Percentiles rank a stretch among this genome's conserved stretches.
phyloP scores from a whole-genome alignment of 2,113 vertebrate species.

The Opisthocomus hoazin region DNA sequence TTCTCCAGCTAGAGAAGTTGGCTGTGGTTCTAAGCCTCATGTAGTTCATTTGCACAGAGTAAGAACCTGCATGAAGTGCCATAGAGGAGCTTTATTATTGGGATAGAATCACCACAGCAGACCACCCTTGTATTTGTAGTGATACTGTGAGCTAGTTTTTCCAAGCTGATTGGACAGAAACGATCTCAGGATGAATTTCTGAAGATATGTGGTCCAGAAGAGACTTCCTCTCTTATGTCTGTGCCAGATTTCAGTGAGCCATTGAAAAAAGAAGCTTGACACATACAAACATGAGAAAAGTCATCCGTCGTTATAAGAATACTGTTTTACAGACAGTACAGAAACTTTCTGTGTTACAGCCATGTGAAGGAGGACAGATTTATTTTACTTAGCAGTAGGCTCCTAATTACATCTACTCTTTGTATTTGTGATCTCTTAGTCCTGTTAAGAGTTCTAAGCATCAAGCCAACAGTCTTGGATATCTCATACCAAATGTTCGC shows the following conservation, averaged over 20 bases:
- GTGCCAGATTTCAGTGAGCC: not conserved
- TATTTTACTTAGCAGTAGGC: not conserved
- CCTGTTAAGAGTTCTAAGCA: not conserved
- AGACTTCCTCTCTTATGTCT: not conserved
- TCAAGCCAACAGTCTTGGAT: not conserved
- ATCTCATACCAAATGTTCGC: not conserved
- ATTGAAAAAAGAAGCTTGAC: not conserved
- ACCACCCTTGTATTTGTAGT: not conserved
- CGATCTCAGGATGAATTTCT: not conserved
- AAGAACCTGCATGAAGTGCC: not conserved
- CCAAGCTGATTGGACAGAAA: not conserved
- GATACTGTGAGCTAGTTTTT: not conserved
- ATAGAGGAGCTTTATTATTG: not conserved
- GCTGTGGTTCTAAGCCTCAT: not conserved
- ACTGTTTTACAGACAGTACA: not conserved
- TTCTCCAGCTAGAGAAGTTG: not conserved
- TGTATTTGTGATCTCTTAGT: not conserved
- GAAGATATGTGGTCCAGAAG: not conserved
- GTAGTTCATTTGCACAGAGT: too few species aligned
- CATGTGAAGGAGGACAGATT: not conserved
- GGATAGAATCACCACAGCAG: not conserved
- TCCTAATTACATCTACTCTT: not conserved
- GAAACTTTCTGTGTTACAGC: not conserved
- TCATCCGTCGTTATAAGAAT: not conserved
- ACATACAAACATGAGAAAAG: not conserved